phyloP scores from a whole-genome alignment of 2,797 vertebrate species.

The Oryzias dopingdopingensis region DNA sequence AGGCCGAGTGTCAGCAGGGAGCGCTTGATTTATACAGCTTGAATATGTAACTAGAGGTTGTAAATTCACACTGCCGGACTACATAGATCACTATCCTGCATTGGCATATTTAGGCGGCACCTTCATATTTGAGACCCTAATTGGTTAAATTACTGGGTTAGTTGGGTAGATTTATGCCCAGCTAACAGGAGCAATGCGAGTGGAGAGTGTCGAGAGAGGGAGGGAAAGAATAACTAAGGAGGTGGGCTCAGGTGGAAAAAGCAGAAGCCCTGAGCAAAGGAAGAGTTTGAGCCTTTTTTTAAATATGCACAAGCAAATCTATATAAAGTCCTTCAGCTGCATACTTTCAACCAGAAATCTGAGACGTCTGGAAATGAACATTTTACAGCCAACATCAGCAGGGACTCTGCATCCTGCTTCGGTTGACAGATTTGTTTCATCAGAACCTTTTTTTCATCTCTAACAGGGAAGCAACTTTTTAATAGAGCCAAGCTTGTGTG shows the following conservation, averaged over 20 bases:
- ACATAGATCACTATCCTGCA: conserved; percentile 65
- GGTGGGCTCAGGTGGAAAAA: conserved; percentile 12
- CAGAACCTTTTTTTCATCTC: too few relatives aligned
- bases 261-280: conserved; percentile 13
- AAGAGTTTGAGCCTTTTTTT: not conserved
- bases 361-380: too few relatives aligned
- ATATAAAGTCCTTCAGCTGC: too few relatives aligned
- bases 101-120: conserved; percentile 81
- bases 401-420: too few relatives aligned
- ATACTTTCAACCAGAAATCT: too few relatives aligned
- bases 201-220: conserved; percentile 13
- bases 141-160: conserved; percentile 86
- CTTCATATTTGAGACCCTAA: conserved; percentile 85
- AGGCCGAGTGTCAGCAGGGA: conserved; percentile 63
- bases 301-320: too few relatives aligned
- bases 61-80: conserved; percentile 85
- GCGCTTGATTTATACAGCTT: conserved; percentile 76
- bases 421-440: too few relatives aligned
- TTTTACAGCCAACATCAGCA: too few relatives aligned
- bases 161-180: conserved; percentile 85
- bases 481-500: too few relatives aligned
- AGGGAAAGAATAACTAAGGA: conserved; percentile 24
- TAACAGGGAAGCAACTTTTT: too few relatives aligned
- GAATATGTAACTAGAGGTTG: conserved; percentile 92
- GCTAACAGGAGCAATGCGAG: conserved; percentile 59